Base-by-base conservation (phyloP, 92 coral and sea anemone genomes). In the Umimayanthus chanpuru region DNA sequence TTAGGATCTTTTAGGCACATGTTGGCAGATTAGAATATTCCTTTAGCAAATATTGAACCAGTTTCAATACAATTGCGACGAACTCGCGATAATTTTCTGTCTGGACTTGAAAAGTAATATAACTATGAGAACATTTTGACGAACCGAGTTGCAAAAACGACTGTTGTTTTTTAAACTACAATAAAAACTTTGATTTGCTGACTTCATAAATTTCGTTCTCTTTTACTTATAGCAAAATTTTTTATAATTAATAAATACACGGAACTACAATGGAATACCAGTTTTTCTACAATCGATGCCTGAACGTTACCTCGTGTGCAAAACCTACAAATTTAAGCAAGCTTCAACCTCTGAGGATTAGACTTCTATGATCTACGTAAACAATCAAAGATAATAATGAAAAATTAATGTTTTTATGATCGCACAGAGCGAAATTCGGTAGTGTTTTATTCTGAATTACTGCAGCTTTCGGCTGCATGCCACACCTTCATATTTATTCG, bases 331-430 rank as follows among this genome's bases (percentile, higher is more conserved):
- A 9, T 74, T 58, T 30, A 70, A 28, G 74, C 66, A 67, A 49
- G 67, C 79, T 68, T 32, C 26, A 47, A 73, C 87, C 86, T 89
- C 89, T 74, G 36, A 44, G 87, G 93, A 82, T 80, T 81, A 38
- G 88, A 88, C 85, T 87, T 89, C 61, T 49, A 81, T 39, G 85
- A 50, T 75, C 88, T 87, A 43, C 82, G 89, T 86, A 93, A 85
- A 91, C 89, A 93, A 92, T 91, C 93, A 81, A 94, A 89, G 88
- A 89, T 93, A 85, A 91, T 85, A 85, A 91, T 90, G 83, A 85
- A 89, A 88, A 88, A 89, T 89, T 88, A 86, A 88, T 78, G 88
- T 89, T 89, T 70, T 81, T 73, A 72, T 73, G 73, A 74, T 85
- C 89, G 82, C 73, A 92, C 91, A 53, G 90, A 91, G 88, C 76